Percentiles rank a stretch among this genome's conserved stretches.
Evolutionary conservation across 2,888 invertebrate species (phyloP).

Genomic region (Agrochola lota): DNA sequence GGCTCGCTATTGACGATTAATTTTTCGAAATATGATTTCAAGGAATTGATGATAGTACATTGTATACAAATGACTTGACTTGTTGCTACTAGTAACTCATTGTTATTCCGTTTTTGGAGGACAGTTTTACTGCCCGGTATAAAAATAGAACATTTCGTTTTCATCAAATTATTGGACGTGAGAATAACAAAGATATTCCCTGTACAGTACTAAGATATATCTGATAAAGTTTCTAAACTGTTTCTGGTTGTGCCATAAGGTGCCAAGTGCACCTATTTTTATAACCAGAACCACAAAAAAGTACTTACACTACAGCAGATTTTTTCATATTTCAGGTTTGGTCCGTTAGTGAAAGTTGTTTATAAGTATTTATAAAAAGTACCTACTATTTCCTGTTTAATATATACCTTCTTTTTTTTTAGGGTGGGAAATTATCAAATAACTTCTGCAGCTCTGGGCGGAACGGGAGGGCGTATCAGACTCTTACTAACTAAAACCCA

Average conservation of each 20-base stretch:
- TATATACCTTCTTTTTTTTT: too few species aligned
- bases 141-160: conserved; percentile 4
- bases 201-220: not conserved
- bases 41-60: conserved; percentile 2
- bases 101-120: conserved; percentile 21
- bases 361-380: too few species aligned
- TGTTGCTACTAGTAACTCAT: conserved; percentile 4
- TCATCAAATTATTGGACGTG: not conserved
- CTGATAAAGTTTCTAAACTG: not conserved
- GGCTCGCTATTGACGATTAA: too few species aligned
- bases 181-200: not conserved
- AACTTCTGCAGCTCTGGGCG: too few species aligned
- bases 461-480: too few species aligned
- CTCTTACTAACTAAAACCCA: too few species aligned
- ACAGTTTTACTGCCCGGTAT: conserved; percentile 4
- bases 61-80: conserved; percentile 28
- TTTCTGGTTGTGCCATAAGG: not conserved
- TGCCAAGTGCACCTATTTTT: not conserved
- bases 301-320: too few species aligned
- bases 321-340: too few species aligned
- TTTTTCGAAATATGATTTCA: too few species aligned
- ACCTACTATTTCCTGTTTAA: too few species aligned
- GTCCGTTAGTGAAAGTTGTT: too few species aligned
- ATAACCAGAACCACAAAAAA: not conserved
- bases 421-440: too few species aligned